These are phyloP conservation scores for Heteronetta atricapilla DNA, from an alignment of 2,113 vertebrate genomes.

Conservation along the genomic window DNA sequence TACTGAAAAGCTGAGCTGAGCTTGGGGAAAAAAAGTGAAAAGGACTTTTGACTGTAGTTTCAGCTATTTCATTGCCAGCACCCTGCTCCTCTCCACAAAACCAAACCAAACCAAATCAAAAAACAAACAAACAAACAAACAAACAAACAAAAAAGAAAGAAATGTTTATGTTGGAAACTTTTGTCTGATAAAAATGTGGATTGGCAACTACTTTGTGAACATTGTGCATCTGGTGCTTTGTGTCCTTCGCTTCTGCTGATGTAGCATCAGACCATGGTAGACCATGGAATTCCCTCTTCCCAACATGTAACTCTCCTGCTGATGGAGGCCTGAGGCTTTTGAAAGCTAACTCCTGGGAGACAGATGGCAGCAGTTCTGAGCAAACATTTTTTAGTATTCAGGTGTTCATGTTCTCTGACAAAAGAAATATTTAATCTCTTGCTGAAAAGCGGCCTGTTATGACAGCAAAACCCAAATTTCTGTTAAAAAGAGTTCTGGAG, in stretches of 20 bases:
- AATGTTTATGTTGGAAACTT: neutral
- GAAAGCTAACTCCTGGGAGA: neutral
- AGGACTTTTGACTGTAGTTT: neutral
- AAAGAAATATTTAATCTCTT: constrained; percentile 2
- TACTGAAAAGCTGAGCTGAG: neutral
- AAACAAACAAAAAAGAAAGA: neutral
- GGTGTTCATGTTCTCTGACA: neutral
- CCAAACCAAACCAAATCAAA: neutral
- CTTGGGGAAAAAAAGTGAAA: neutral
- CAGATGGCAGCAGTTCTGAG: neutral
- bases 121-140: too few relatives aligned
- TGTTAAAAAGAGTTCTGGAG: neutral
- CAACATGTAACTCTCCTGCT: accelerated
- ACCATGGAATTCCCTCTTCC: neutral
- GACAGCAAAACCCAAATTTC: neutral
- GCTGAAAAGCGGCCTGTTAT: neutral
- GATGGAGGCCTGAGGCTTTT: neutral
- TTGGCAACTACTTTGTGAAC: neutral
- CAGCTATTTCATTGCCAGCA: neutral
- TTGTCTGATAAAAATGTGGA: neutral
- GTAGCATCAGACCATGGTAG: neutral
- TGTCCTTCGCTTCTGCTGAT: neutral
- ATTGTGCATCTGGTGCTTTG: neutral
- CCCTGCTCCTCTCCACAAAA: neutral
- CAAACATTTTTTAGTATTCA: neutral